phyloP scores from a whole-genome alignment of 2,888 invertebrate genomes.

The Conops quadrifasciatus region DNA sequence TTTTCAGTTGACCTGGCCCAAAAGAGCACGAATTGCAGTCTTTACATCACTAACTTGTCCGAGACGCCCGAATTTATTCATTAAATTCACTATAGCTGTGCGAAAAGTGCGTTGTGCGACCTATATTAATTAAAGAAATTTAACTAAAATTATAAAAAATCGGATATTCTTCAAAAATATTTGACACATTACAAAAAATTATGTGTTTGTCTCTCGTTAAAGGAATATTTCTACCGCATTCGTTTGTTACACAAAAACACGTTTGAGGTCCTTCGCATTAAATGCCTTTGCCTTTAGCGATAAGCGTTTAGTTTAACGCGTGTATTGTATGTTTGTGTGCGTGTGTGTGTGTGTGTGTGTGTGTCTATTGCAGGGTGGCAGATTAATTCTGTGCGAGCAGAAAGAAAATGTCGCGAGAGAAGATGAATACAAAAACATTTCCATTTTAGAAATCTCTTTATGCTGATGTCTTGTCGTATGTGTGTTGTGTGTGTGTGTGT shows the following conservation, averaged over 20 bases:
- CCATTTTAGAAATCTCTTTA: not conserved
- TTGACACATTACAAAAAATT: slow-evolving; percentile 63
- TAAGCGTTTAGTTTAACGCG: no score
- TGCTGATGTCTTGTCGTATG: not conserved
- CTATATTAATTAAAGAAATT: slow-evolving; percentile 39
- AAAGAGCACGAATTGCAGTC: no score
- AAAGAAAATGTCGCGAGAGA: slow-evolving; percentile 33
- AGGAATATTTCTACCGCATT: no score
- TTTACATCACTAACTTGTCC: no score
- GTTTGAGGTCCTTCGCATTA: no score
- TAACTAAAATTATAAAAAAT: slow-evolving; percentile 49
- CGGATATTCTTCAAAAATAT: slow-evolving; percentile 46
- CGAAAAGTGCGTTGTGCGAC: no score
- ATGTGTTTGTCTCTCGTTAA: slow-evolving; percentile 64
- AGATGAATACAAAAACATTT: slow-evolving; percentile 49
- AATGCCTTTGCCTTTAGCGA: no score
- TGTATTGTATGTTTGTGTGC: not conserved
- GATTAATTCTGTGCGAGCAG: slow-evolving; percentile 50
- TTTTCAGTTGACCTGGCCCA: no score
- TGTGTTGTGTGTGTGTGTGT: not conserved
- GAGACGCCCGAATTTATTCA: no score
- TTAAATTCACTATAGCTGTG: not conserved
- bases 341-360: not conserved
- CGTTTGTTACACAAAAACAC: no score
- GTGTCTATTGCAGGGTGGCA: no score